Base-by-base conservation (phyloP, 1,140 invertebrate genomes). In the Dinoponera quadriceps region DNA sequence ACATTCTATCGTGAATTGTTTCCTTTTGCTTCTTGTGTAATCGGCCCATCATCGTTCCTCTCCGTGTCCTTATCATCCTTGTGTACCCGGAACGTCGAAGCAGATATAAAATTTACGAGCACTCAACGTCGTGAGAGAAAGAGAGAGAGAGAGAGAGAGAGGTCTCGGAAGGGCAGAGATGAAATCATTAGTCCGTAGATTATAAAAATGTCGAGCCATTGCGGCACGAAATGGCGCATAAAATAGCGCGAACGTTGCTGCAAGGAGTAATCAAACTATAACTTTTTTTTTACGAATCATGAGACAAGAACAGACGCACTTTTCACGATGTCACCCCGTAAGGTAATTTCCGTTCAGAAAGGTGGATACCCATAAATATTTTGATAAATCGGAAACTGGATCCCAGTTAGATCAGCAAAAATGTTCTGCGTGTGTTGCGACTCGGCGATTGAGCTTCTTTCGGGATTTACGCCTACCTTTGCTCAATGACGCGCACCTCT, bases 91-190 rank as follows among this genome's bases (percentile, higher is more conserved):
- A 5, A 29, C 38, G 44, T 20, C 27, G 44, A 33, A 57, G 59
- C 63, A 14, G 59, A 22, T 51, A 65, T 65, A 63, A 75, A 75
- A 65, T 75, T 75, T 75, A 75, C 13, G 73, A 20, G 27, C 44
- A 33, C 59, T 75, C 29, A 33, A 60, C 44, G 27, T 27, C 44
- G 48, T 51, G 72, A n/a, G n/a, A n/a, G n/a, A n/a, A n/a, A n/a
- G n/a, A n/a, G n/a, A n/a, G n/a, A n/a, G n/a, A n/a, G n/a, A n/a
- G n/a, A n/a, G n/a, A n/a, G 18, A 63, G 63, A 63, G 49, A 63
- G 48, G 65, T 63, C 73, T 51, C 22, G 44, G 14, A 48, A 9
- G 33, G 9, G 20, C 14, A 3, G 11, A 18, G 14, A 38, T 65
- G 44, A 75, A 65, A 77, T 51, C 44, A 51, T 75, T 65, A 63